Percentiles rank a stretch among this genome's conserved stretches.
phyloP scores from a whole-genome alignment of 2,113 vertebrate genomes.

The Perognathus longimembris region DNA sequence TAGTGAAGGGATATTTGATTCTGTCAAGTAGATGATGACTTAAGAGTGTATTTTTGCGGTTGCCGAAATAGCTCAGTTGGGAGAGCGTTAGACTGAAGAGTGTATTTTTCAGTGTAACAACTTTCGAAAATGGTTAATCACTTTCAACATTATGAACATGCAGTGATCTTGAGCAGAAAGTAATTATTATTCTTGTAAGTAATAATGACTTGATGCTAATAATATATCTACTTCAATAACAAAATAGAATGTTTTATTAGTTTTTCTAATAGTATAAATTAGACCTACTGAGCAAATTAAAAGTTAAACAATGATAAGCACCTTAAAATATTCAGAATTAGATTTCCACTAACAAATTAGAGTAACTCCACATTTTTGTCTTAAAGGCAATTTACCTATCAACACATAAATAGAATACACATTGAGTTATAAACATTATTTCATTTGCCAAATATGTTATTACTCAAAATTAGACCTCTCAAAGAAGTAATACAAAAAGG shows the following conservation, averaged over 20 bases:
- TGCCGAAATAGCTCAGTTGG: conserved; percentile 78
- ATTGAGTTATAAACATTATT: neutral
- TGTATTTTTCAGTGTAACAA: neutral
- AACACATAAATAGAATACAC: neutral
- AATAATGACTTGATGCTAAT: neutral
- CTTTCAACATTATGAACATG: neutral
- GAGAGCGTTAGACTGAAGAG: conserved; percentile 71
- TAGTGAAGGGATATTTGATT: neutral
- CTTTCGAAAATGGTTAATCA: neutral
- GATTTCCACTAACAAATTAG: neutral
- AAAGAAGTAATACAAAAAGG: neutral
- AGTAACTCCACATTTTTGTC: neutral
- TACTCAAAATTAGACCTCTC: neutral
- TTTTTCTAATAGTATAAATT: conserved; percentile 8
- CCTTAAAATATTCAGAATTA: conserved; percentile 3
- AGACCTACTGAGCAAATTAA: neutral
- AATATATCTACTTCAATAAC: conserved; percentile 5
- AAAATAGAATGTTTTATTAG: conserved; percentile 9
- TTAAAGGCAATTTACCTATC: neutral
- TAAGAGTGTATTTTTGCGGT: neutral
- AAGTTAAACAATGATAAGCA: neutral
- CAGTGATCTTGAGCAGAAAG: neutral
- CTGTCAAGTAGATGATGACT: neutral
- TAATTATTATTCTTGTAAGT: conserved; percentile 1
- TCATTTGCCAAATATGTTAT: neutral